phyloP scores from a whole-genome alignment of 2,113 vertebrate species.

The Trichechus manatus region DNA sequence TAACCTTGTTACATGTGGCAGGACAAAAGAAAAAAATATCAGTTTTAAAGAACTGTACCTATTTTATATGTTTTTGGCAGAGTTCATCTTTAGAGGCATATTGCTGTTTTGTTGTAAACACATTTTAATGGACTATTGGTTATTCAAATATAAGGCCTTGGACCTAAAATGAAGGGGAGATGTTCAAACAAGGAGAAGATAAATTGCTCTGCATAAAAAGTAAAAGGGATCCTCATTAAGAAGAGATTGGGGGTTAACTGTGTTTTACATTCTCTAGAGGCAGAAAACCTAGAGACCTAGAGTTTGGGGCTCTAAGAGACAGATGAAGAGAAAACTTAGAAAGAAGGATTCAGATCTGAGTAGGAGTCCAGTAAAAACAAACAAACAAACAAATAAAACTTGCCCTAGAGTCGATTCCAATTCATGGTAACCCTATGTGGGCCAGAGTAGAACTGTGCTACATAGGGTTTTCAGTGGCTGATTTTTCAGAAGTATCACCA shows the following conservation, averaged over 20 bases:
- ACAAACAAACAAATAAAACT: too few relatives aligned
- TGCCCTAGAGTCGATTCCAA: too few relatives aligned
- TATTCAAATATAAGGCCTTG: background rate
- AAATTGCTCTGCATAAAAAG: background rate
- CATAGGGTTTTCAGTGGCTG: too few relatives aligned
- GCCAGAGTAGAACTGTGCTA: too few relatives aligned
- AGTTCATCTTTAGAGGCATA: background rate
- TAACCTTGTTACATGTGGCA: background rate
- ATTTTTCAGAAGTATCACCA: too few relatives aligned
- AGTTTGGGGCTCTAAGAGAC: background rate
- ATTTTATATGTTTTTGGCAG: background rate
- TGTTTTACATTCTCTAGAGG: background rate
- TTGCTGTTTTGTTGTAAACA: conserved; percentile 1
- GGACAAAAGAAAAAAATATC: background rate
- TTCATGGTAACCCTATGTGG: too few relatives aligned
- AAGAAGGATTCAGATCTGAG: background rate
- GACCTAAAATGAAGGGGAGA: background rate
- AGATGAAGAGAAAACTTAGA: background rate
- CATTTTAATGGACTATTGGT: background rate
- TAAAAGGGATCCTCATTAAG: background rate
- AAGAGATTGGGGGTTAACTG: background rate
- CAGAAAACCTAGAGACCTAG: background rate
- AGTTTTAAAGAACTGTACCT: background rate
- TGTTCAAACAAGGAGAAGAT: conserved; percentile 1
- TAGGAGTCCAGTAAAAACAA: too few relatives aligned